Conservation (phyloP, 2,797 vertebrate species). For the Pteropus rufus region DNA sequence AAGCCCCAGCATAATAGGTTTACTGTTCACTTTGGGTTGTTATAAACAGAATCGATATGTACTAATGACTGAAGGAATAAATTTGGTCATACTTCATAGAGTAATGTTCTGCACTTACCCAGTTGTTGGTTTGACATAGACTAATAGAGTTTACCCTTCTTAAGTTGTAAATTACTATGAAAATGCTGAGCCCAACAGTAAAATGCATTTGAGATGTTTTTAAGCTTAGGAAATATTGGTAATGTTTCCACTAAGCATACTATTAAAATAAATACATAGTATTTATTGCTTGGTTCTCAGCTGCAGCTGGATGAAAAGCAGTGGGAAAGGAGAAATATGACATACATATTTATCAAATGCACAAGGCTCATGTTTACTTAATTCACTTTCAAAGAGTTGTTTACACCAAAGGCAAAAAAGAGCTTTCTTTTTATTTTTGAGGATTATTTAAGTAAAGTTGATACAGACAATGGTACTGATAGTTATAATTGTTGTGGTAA, state of each 20-base stretch:
- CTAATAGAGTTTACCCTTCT: constrained; percentile 84
- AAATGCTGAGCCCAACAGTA: constrained; percentile 83
- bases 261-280: constrained; percentile 87
- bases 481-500: neutral
- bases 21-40: constrained; percentile 80
- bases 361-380: constrained; percentile 75
- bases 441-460: neutral
- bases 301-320: constrained; percentile 75
- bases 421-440: constrained; percentile 59
- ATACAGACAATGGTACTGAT: neutral
- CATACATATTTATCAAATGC: constrained; percentile 78
- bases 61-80: constrained; percentile 84
- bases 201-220: constrained; percentile 82
- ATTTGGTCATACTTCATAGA: constrained; percentile 81
- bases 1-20: constrained; percentile 66
- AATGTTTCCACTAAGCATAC: constrained; percentile 84
- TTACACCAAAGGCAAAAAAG: constrained; percentile 65
- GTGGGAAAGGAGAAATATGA: constrained; percentile 70
- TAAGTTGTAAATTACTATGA: constrained; percentile 85
- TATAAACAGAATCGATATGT: constrained; percentile 83
- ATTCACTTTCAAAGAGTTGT: constrained; percentile 77
- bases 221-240: constrained; percentile 83
- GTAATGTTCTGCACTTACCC: constrained; percentile 80
- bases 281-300: constrained; percentile 83
- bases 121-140: constrained; percentile 82